Evolutionary conservation across 2,113 vertebrate genomes (phyloP).

Genomic region (Suncus etruscus): DNA sequence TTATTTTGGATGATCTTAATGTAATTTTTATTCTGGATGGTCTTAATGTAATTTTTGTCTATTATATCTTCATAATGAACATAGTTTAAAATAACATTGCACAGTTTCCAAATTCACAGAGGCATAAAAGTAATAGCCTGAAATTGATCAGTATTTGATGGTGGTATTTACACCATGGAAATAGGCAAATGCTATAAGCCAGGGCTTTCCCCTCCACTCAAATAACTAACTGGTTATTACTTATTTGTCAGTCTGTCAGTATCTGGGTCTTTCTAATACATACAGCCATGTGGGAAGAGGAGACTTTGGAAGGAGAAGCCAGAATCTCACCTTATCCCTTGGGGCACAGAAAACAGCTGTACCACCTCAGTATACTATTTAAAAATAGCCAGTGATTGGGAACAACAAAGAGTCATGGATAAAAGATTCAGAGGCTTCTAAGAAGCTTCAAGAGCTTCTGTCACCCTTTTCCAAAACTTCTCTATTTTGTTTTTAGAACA

Average conservation of each 20-base stretch:
- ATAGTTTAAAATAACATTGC: background rate
- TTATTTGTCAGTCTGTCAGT: background rate
- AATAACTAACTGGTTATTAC: background rate
- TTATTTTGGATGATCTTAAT: background rate
- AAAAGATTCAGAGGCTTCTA: background rate
- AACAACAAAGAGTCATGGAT: background rate
- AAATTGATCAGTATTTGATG: background rate
- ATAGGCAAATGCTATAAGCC: background rate
- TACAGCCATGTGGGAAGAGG: background rate
- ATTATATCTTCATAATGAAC: background rate
- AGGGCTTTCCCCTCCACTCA: background rate
- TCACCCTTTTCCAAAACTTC: background rate
- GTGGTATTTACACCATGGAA: background rate
- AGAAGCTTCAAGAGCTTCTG: background rate
- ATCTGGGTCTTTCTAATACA: background rate
- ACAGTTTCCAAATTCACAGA: background rate
- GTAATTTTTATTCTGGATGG: background rate
- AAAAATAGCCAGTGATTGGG: background rate
- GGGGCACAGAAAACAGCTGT: background rate
- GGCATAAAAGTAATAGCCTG: background rate
- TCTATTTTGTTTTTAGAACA: background rate
- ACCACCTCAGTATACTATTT: too few species aligned
- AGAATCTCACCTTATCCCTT: background rate
- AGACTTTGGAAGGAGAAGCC: background rate
- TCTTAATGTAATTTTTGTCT: background rate